Evolutionary conservation across 2,797 vertebrate genomes (phyloP).

Genomic region (Sebastes cheni): DNA sequence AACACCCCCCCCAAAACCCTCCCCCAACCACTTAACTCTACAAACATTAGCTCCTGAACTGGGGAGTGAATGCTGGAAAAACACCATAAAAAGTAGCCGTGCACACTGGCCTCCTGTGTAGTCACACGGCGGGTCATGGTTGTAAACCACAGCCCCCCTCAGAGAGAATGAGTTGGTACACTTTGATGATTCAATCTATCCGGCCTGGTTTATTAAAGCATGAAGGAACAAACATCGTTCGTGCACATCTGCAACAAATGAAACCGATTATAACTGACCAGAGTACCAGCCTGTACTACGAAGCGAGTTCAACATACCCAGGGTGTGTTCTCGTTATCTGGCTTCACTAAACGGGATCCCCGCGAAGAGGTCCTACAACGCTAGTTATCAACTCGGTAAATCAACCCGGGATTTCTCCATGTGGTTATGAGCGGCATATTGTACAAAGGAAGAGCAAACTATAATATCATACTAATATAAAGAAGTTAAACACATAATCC

Average conservation of each 20-base stretch:
- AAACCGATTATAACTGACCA: background rate
- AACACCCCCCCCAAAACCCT: slow-evolving; percentile 26
- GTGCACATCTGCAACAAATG: background rate
- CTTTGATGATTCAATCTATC: slow-evolving; percentile 71
- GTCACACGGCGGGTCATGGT: slow-evolving; percentile 74
- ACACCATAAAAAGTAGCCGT: slow-evolving; percentile 72
- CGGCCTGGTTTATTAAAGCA: slow-evolving; percentile 70
- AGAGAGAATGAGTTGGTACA: slow-evolving; percentile 66
- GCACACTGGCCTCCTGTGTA: slow-evolving; percentile 73
- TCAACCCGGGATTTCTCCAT: too few relatives aligned
- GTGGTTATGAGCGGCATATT: too few relatives aligned
- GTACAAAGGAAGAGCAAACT: too few relatives aligned
- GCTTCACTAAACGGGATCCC: too few relatives aligned
- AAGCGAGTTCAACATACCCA: too few relatives aligned
- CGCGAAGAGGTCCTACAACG: too few relatives aligned
- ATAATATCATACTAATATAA: too few relatives aligned
- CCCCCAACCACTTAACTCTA: slow-evolving; percentile 16
- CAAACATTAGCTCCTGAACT: slow-evolving; percentile 76
- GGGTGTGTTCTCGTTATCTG: too few relatives aligned
- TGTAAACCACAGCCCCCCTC: slow-evolving; percentile 66
- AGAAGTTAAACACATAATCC: too few relatives aligned
- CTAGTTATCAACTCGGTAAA: too few relatives aligned
- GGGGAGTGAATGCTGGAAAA: slow-evolving; percentile 76
- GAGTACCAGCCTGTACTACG: too few relatives aligned
- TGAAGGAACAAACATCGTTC: slow-evolving; percentile 27